Conservation (phyloP, 2,888 invertebrate species). For the Galerucella nymphaeae region DNA sequence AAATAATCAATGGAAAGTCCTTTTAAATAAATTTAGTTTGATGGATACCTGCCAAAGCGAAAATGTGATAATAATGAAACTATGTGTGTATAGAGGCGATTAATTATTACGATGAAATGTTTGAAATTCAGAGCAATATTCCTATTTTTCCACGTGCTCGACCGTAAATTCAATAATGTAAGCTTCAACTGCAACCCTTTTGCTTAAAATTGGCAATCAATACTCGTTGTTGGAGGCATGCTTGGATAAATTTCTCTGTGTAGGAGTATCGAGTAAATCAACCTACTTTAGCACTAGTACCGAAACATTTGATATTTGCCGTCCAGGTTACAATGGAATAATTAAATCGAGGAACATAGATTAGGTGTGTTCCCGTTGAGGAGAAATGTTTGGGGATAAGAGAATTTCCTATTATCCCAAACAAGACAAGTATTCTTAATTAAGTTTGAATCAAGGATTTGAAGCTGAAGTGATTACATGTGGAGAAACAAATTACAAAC, state of each 20-base stretch:
- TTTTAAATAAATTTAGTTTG: background rate
- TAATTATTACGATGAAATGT: slow-evolving; percentile 1
- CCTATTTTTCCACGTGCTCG: background rate
- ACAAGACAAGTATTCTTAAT: slow-evolving; percentile 14
- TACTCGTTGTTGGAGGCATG: background rate
- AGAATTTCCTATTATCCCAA: slow-evolving; percentile 3
- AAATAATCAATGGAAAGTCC: background rate
- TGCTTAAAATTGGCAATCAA: slow-evolving; percentile 8
- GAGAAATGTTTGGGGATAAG: slow-evolving; percentile 5
- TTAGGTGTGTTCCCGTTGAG: slow-evolving; percentile 4
- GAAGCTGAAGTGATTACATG: slow-evolving; percentile 1
- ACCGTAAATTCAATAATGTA: slow-evolving; percentile 2
- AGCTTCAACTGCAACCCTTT: slow-evolving; percentile 2
- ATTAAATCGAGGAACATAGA: slow-evolving; percentile 15
- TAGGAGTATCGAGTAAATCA: slow-evolving; percentile 8
- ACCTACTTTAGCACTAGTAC: background rate
- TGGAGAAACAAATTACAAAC: slow-evolving; percentile 2
- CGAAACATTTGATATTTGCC: slow-evolving; percentile 3
- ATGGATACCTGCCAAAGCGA: background rate
- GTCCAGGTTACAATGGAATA: slow-evolving; percentile 18
- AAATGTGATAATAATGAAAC: background rate
- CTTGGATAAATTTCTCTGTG: slow-evolving; percentile 1
- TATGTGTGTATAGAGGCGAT: background rate
- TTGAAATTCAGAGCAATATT: background rate
- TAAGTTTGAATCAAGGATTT: slow-evolving; percentile 10